These are phyloP conservation scores for Rhinogobio ventralis DNA, from an alignment of 2,797 vertebrate species.

Conservation along the genomic window DNA sequence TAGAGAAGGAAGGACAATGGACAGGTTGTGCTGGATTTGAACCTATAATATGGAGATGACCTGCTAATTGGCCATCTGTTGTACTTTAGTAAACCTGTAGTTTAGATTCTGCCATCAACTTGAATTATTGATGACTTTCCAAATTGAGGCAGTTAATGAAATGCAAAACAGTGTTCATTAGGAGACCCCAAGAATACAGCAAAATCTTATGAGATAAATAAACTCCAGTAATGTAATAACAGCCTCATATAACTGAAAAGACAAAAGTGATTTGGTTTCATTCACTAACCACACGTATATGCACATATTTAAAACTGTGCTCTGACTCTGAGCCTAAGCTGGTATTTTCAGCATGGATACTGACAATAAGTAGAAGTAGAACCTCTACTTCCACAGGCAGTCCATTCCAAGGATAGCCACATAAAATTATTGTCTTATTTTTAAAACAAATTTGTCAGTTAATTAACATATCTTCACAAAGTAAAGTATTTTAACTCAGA, in stretches of 20 bases:
- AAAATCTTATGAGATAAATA: constrained; percentile 16
- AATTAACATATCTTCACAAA: neutral
- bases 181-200: neutral
- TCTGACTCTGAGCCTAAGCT: neutral
- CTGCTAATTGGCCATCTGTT: constrained; percentile 40
- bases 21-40: constrained; percentile 17
- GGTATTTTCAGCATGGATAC: neutral
- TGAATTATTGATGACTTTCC: constrained; percentile 43
- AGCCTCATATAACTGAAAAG: neutral
- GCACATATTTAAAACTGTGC: neutral
- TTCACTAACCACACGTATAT: neutral
- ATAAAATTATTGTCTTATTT: neutral
- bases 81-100: constrained; percentile 12
- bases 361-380: too few relatives aligned
- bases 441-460: neutral
- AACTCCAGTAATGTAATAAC: neutral
- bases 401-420: neutral
- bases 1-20: neutral
- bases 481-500: neutral
- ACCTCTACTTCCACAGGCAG: neutral
- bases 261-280: neutral
- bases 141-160: constrained; percentile 39
- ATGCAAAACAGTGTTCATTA: constrained; percentile 28
- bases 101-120: constrained; percentile 32
- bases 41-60: constrained; percentile 28